phyloP scores from a whole-genome alignment of 2,113 vertebrate genomes.

The Ginglymostoma cirratum region DNA sequence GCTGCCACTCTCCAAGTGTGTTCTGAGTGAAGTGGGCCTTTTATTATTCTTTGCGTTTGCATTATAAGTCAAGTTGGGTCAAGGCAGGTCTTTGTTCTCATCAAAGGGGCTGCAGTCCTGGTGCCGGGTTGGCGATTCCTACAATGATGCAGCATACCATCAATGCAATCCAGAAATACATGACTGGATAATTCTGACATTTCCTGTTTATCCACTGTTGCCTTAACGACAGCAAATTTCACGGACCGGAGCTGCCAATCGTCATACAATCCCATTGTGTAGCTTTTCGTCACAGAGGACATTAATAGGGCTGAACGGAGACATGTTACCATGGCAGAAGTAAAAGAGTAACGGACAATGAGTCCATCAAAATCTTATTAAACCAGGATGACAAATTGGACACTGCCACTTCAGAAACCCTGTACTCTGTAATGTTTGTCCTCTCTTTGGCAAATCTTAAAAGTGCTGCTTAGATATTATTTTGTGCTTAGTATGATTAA shows the following conservation, averaged over 20 bases:
- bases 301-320: background rate
- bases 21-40: background rate
- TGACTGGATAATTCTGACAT: background rate
- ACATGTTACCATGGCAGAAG: background rate
- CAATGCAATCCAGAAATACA: background rate
- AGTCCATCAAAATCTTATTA: constrained; percentile 21
- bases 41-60: background rate
- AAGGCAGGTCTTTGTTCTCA: background rate
- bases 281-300: background rate
- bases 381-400: background rate
- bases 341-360: background rate
- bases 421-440: background rate
- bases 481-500: background rate
- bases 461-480: background rate
- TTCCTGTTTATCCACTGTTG: background rate
- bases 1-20: background rate
- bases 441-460: background rate
- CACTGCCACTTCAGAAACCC: background rate
- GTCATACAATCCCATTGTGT: background rate
- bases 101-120: background rate
- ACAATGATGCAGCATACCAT: background rate
- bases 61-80: background rate
- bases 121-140: background rate
- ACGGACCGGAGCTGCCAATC: background rate
- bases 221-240: background rate